phyloP scores from a whole-genome alignment of 2,113 vertebrate genomes.

The Pycnonotus jocosus region DNA sequence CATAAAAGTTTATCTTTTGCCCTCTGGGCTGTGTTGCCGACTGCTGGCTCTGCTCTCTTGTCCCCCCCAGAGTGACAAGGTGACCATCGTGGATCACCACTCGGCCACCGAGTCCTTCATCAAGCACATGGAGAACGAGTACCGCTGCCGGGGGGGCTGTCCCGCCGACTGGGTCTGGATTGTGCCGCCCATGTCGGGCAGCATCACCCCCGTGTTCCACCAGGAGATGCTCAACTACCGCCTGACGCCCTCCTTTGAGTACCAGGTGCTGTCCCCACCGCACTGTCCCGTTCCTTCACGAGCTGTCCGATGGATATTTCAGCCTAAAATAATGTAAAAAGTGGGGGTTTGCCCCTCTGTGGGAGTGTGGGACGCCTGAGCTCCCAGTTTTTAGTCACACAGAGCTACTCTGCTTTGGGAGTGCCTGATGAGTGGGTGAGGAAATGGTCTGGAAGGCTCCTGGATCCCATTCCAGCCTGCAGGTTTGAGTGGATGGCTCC shows the following conservation, averaged over 20 bases:
- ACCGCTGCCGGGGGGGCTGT: constrained; percentile 90
- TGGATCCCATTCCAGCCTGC: not conserved
- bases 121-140: constrained; percentile 99
- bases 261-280: constrained; percentile 79
- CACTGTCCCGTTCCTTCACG: not conserved
- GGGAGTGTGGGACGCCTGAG: not conserved
- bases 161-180: constrained; percentile 99
- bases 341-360: not conserved
- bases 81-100: constrained; percentile 98
- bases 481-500: not conserved
- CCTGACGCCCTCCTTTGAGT: constrained; percentile 94
- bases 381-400: fast-evolving
- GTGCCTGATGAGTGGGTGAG: not conserved
- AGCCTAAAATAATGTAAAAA: fast-evolving
- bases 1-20: not conserved
- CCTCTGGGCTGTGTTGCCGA: not conserved
- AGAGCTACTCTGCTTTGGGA: not conserved
- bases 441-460: not conserved
- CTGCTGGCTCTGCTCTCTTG: not conserved
- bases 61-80: constrained; percentile 83
- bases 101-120: constrained; percentile 98
- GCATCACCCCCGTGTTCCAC: constrained; percentile 96
- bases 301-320: not conserved
- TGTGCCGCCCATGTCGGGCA: constrained; percentile 96
- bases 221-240: constrained; percentile 99